phyloP scores from a whole-genome alignment of 1,140 invertebrate genomes.

The Condylostylus longicornis region DNA sequence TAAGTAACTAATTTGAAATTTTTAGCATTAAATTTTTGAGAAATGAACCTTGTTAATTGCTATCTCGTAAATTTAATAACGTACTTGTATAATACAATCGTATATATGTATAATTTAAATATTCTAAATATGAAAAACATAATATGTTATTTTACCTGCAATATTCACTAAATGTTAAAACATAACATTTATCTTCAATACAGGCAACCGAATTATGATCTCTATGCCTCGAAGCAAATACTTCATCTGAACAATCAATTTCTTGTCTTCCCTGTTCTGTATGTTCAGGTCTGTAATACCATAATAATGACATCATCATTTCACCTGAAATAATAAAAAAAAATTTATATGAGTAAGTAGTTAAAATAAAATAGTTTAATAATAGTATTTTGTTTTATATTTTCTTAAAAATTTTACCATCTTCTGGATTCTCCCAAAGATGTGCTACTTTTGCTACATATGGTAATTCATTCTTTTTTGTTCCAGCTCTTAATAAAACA shows the following conservation, averaged over 20 bases:
- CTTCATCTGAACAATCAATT: constrained; percentile 71
- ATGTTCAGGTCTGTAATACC: constrained; percentile 97
- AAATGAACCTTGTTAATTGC: neutral
- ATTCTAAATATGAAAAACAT: constrained; percentile 15
- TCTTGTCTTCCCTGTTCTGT: constrained; percentile 71
- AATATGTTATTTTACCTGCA: constrained; percentile 75
- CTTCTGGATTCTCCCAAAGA: constrained; percentile 86
- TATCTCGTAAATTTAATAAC: neutral
- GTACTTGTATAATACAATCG: neutral
- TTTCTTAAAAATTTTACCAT: constrained; percentile 42
- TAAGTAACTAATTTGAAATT: neutral
- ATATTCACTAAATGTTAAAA: constrained; percentile 92
- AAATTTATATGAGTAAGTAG: constrained; percentile 2
- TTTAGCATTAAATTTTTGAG: neutral
- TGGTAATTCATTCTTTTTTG: constrained; percentile 70
- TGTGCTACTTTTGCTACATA: constrained; percentile 87
- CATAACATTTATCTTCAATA: constrained; percentile 96
- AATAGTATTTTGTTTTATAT: constrained; percentile 1
- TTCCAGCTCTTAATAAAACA: constrained; percentile 71
- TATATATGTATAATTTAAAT: neutral
- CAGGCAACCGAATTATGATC: constrained; percentile 92
- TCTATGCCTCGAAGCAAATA: constrained; percentile 87
- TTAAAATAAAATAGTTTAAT: constrained; percentile 1
- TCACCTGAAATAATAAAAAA: constrained; percentile 48
- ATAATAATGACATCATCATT: constrained; percentile 92